Percentiles rank a stretch among this genome's conserved stretches.
Conservation (phyloP, 2,797 vertebrate genomes). For the Benthosema pterotum region DNA sequence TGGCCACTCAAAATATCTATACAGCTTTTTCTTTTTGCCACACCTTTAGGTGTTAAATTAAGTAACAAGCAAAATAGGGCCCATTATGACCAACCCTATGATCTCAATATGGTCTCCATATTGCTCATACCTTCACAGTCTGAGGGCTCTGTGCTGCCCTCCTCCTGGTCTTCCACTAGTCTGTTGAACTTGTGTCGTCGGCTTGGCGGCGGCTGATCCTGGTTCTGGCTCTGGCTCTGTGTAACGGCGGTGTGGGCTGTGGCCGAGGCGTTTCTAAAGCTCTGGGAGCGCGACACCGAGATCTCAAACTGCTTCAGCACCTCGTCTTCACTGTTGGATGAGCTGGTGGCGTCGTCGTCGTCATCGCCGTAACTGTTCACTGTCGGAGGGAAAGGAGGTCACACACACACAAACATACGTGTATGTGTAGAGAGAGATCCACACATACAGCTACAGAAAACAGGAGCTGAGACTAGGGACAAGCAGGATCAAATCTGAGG, state of each 20-base stretch:
- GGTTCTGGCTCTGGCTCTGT: constrained; percentile 20
- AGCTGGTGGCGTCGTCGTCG: constrained; percentile 62
- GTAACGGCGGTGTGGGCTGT: constrained; percentile 33
- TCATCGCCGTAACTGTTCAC: constrained; percentile 77
- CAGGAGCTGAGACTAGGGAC: constrained; percentile 11
- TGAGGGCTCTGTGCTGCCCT: constrained; percentile 78
- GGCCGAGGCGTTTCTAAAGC: constrained; percentile 65
- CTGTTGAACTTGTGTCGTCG: constrained; percentile 69
- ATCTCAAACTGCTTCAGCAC: constrained; percentile 87
- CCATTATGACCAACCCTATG: too few relatives aligned
- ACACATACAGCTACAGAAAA: constrained; percentile 21
- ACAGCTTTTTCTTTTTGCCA: too few relatives aligned
- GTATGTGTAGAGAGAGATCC: constrained; percentile 18
- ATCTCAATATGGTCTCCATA: too few relatives aligned
- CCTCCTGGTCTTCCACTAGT: constrained; percentile 76
- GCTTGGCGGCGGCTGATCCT: constrained; percentile 37
- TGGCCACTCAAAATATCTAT: too few relatives aligned
- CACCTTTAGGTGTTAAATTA: too few relatives aligned
- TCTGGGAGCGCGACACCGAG: constrained; percentile 84
- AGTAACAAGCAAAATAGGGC: too few relatives aligned
- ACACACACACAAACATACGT: constrained; percentile 40
- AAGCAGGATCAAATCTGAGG: constrained; percentile 1
- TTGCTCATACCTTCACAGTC: constrained; percentile 79
- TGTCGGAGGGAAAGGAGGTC: constrained; percentile 42
- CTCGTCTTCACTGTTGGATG: constrained; percentile 84